A percentile compares a stretch with the other conserved stretches of the same genome.
These are phyloP conservation scores for Pogona vitticeps DNA, from an alignment of 2,113 vertebrate species.

Conservation along the genomic window DNA sequence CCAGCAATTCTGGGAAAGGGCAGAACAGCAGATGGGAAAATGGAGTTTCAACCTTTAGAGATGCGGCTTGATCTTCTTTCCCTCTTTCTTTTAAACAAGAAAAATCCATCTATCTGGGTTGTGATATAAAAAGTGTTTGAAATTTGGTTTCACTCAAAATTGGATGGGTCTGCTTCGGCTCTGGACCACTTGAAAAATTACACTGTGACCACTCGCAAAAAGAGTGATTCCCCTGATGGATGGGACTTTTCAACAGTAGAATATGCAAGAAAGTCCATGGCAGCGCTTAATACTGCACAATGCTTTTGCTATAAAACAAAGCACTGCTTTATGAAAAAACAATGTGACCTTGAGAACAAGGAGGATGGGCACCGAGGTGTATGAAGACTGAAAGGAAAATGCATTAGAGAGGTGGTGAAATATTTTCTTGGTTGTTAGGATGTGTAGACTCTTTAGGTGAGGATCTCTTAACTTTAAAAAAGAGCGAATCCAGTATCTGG, in stretches of 20 bases:
- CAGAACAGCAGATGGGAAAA: slow-evolving; percentile 60
- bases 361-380: slow-evolving; percentile 39
- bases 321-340: slow-evolving; percentile 55
- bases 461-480: not conserved
- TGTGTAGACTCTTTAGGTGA: not conserved
- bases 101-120: not conserved
- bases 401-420: not conserved
- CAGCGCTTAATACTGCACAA: slow-evolving; percentile 52
- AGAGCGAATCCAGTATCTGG: not conserved
- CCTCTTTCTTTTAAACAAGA: slow-evolving; percentile 54
- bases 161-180: slow-evolving; percentile 39
- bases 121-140: slow-evolving; percentile 46
- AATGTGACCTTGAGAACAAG: slow-evolving; percentile 36
- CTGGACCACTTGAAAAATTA: slow-evolving; percentile 32
- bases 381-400: slow-evolving; percentile 27
- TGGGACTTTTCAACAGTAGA: slow-evolving; percentile 53
- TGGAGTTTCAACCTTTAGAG: slow-evolving; percentile 70
- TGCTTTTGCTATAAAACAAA: slow-evolving; percentile 55
- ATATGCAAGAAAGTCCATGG: slow-evolving; percentile 40
- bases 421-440: slow-evolving; percentile 6
- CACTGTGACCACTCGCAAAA: slow-evolving; percentile 38
- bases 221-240: slow-evolving; percentile 51
- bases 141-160: slow-evolving; percentile 52
- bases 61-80: slow-evolving; percentile 62
- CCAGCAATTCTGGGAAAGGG: slow-evolving; percentile 71